Base-by-base conservation (phyloP, 2,888 invertebrate genomes). In the Zaprionus obscuricornis region DNA sequence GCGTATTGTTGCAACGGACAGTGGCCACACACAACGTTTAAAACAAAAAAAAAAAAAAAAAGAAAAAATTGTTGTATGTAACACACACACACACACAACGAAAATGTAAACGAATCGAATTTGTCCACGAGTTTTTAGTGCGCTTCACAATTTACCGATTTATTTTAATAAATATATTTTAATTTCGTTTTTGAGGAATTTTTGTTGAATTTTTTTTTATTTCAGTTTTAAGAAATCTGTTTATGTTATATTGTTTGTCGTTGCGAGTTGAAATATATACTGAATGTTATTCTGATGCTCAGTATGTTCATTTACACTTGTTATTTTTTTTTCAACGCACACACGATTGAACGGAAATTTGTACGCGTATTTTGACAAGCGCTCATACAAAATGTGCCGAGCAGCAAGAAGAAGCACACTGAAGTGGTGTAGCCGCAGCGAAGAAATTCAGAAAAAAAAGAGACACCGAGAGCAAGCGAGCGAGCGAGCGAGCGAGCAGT, bases 321-420 rank as follows among this genome's bases (percentile, higher is more conserved):
- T 66, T 67, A 67, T 67, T 69, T 54, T 52, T 18, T 62, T 54
- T 52, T 18, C 68, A 67, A 69, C 51, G 73, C 68, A 73, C 62
- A 73, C 45, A 36, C 56, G 58, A 55, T 59, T 51, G 45, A 75
- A 50, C 59, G 73, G 57, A 81, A 76, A 76, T 65, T 62, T 75
- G 81, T 76, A 81, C 73, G 81, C 81, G 76, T 84, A 76, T 76
- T 77, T 84, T 84, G 69, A 84, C 76, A 84, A 81, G 74, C 82
- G 74, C 77, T 81, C 82, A 76, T 77, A 84, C 74, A 84, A 84
- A 77, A 77, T 77, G 77, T 77, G 77, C 85, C 85, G 82, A 77
- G 85, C 85, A 56, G 66, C 3, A 81, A 77, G 85, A 77, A 77
- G 76, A 77, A 85, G 76, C 57, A 78, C 50, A 51, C 54, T 47